Conservation (phyloP, 2,113 vertebrate genomes). For the Neofelis nebulosa region DNA sequence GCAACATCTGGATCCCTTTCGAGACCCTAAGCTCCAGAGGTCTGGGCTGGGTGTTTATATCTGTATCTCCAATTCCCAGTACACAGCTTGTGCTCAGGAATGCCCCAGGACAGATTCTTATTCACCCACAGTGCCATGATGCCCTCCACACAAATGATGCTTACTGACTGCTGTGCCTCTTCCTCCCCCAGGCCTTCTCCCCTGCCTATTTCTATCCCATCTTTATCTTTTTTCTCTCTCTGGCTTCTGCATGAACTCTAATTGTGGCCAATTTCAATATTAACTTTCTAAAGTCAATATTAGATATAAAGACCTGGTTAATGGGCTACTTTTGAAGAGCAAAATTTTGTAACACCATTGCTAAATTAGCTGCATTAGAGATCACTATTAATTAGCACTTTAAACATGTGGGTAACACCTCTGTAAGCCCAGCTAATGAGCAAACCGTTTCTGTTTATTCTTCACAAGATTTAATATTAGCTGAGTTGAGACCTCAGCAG, state of each 20-base stretch:
- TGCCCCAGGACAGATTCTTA: neutral
- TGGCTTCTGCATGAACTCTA: neutral
- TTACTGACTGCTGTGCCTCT: neutral
- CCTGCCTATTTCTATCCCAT: neutral
- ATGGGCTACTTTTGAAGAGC: constrained; percentile 56
- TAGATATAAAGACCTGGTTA: constrained; percentile 23
- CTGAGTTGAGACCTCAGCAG: constrained; percentile 64
- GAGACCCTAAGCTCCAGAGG: neutral
- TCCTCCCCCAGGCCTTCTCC: neutral
- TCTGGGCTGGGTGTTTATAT: neutral
- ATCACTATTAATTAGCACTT: constrained; percentile 74
- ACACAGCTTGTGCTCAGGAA: neutral
- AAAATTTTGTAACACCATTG: constrained; percentile 60
- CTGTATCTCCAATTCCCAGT: neutral
- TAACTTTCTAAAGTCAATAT: constrained; percentile 56
- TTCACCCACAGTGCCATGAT: neutral
- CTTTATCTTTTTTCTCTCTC: neutral
- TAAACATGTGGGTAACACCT: constrained; percentile 55
- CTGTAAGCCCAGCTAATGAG: constrained; percentile 71
- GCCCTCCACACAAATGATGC: neutral
- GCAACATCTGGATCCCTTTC: neutral
- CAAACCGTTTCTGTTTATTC: constrained; percentile 72
- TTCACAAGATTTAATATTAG: constrained; percentile 69
- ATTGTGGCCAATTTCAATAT: constrained; percentile 40
- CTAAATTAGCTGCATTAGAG: constrained; percentile 65